Evolutionary conservation across 1,140 invertebrate genomes (phyloP), one percentile per base, ranked within the genome.

Genomic region (Ephestia elutella): DNA sequence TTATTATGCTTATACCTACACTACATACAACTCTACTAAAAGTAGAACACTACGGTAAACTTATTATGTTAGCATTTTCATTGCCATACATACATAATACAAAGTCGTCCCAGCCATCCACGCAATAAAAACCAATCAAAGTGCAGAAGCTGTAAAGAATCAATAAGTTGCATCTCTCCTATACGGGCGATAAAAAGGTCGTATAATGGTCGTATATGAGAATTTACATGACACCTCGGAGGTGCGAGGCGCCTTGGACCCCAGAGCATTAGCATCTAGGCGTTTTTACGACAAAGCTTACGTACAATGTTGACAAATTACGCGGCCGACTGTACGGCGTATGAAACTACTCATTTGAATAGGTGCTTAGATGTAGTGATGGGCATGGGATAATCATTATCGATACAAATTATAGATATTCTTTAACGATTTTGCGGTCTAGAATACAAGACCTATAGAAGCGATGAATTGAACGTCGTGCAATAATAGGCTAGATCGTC

Each of bases 261-360:
- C 30, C n/a, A 49, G 21, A 18, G 17, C 56, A 48, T 32, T 30
- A 50, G 49, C 48, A 30, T 25, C 20, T 21, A 57, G 48, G 54
- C 35, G 54, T 21, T 50, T 62, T 57, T 20, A 58, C 19, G 25
- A 54, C 19, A 13, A 17, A 20, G 35, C 56, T 49, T 58, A 55
- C 56, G 35, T 58, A 55, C 56, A 58, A 55, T 55, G 56, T 55
- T 54, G 61, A 63, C 61, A 59, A 63, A 63, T 63, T 58, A 51
- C 66, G 59, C 68, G 61, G 56, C 60, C 58, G 65, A 69, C 68
- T 75, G 73, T 73, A 82, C 75, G 75, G 50, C 48, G 48, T 75
- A 65, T 56, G 70, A 78, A 80, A 82, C 73, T 75, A 77, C 75
- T 75, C 70, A 80, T 80, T 76, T 82, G 73, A 82, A 80, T 80